Evolutionary conservation across 2,888 invertebrate species (phyloP).

Genomic region (Bombylius major): DNA sequence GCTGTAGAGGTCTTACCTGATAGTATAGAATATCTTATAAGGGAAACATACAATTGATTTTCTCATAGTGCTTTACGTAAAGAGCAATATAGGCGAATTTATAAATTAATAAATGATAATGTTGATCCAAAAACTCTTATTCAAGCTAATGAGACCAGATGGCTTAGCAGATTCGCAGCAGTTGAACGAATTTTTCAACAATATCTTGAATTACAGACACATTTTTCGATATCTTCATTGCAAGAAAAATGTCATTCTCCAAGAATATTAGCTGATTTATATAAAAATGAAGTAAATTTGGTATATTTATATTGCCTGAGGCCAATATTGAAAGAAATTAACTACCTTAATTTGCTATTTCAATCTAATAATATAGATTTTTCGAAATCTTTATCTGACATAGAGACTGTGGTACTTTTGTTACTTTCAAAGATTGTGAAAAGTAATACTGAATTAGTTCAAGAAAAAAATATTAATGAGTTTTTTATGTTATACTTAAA

Average conservation of each 20-base stretch:
- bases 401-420: neutral
- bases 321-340: neutral
- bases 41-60: neutral
- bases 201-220: neutral
- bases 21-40: neutral
- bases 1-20: neutral
- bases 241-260: constrained; percentile 9
- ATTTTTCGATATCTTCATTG: neutral
- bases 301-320: neutral
- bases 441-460: no score
- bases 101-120: neutral
- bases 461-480: no score
- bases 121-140: neutral
- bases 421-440: no score
- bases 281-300: neutral
- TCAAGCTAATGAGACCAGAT: neutral
- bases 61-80: neutral
- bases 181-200: neutral
- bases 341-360: neutral
- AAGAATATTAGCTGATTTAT: neutral
- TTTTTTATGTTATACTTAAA: no score
- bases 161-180: neutral
- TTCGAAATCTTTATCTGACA: neutral
- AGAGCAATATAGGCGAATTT: neutral
- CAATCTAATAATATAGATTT: neutral